These are phyloP conservation scores for Lydus trimaculatus DNA, from an alignment of 2,888 invertebrate species.

Conservation along the genomic window DNA sequence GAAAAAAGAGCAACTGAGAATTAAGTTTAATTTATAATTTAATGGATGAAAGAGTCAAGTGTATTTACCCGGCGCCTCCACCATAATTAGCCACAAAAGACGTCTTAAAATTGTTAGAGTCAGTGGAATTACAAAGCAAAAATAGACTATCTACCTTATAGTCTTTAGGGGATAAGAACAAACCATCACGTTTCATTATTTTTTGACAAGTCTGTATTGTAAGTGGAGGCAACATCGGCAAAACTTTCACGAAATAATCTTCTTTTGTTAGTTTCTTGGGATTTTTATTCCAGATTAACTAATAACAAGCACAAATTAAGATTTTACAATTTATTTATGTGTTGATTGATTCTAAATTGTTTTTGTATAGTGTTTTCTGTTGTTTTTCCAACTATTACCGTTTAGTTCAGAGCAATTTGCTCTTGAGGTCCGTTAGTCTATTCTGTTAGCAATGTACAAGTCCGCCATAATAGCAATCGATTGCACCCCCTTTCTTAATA, in stretches of 20 bases:
- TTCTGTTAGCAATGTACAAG: conserved; percentile 22
- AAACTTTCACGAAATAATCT: conserved; percentile 7
- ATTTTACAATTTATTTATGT: neutral
- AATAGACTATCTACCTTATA: neutral
- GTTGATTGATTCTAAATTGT: neutral
- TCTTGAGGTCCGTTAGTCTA: conserved; percentile 14
- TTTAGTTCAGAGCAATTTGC: neutral
- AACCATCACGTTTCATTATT: conserved; percentile 8
- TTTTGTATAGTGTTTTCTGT: neutral
- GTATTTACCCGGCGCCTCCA: neutral
- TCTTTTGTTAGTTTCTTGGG: conserved; percentile 7
- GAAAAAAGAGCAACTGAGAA: neutral
- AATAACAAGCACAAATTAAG: neutral
- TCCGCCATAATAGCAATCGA: conserved; percentile 34
- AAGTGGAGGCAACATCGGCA: neutral
- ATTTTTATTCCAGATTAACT: conserved; percentile 3
- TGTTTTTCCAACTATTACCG: neutral
- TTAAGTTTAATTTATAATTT: neutral
- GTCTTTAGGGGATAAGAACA: neutral
- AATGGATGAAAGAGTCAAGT: neutral
- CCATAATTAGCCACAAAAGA: conserved; percentile 2
- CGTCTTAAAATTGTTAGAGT: neutral
- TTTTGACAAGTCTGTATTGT: neutral
- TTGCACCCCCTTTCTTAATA: conserved; percentile 34
- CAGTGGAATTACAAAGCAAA: conserved; percentile 5